Percentiles rank a stretch among this genome's conserved stretches.
Evolutionary conservation across 2,797 vertebrate genomes (phyloP).

Genomic region (Cephalopachus bancanus): DNA sequence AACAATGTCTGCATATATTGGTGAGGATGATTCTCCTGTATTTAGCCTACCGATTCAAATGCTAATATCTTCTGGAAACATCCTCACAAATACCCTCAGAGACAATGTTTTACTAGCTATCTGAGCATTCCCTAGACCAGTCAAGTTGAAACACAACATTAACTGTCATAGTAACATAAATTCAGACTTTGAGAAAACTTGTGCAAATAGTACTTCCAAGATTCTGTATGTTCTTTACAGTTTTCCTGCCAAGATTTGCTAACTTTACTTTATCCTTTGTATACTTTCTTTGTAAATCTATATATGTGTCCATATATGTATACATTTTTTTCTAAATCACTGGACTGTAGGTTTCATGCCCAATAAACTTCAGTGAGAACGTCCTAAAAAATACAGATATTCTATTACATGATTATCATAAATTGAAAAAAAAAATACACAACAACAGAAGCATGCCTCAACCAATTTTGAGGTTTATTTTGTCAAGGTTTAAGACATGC

Average conservation of each 20-base stretch:
- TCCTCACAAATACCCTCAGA: background rate
- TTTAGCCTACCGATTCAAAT: background rate
- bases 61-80: background rate
- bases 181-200: background rate
- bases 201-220: background rate
- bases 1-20: background rate
- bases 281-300: background rate
- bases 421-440: background rate
- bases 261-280: background rate
- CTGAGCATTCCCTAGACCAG: background rate
- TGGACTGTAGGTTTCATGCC: background rate
- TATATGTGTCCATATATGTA: background rate
- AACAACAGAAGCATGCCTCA: too few species aligned
- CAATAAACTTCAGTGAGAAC: background rate
- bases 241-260: background rate
- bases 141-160: background rate
- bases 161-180: background rate
- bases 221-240: background rate
- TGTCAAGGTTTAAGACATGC: too few species aligned
- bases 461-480: too few species aligned
- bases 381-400: background rate
- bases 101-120: background rate
- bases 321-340: background rate
- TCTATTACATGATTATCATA: background rate
- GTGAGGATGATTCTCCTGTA: background rate